Base-by-base conservation (phyloP, 2,888 invertebrate genomes). In the Imbricaverruca yamaguchii region DNA sequence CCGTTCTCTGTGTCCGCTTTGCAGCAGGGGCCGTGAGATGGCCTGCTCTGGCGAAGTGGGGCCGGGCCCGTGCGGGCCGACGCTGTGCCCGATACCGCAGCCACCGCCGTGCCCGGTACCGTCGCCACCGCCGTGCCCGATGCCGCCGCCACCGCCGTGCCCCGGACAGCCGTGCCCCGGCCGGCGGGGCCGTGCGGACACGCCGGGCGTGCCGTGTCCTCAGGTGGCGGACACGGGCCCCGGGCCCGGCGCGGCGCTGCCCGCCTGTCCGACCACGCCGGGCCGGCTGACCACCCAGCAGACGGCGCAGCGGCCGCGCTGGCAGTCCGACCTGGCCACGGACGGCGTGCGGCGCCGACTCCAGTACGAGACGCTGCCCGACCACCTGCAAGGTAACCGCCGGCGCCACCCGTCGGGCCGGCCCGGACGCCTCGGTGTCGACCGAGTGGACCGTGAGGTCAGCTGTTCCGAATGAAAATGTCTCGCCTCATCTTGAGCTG, bases 131-230 rank as follows among this genome's bases (percentile, higher is more conserved):
- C 39, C 11, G 59, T 69, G 69, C 18, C 15, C 39, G 18, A 7
- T 39, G 6, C 39, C 69, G 6, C 69, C 69, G 4, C 69, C 18
- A 7, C 15, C 2, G 18, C 69, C 13, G 15, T 69, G 69, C 15
- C 69, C 69, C 0, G 39, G 39, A n/a, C 39, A 39, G 39, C 39
- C 39, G 39, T 39, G 39, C 39, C 39, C 39, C 39, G 39, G 39
- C 74, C 21, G 74, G 53, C 21, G 13, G 7, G 13, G 7, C 21
- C 55, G 74, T 55, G 53, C 74, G 21, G 74, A 55, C 18, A 55
- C 74, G 53, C 74, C 74, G 74, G 74, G 55, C 53, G 74, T 74
- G 74, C 74, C 74, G 74, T 74, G 74, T 74, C 74, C 74, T 21
- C 53, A 53, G 11, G 74, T 74, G 53, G 21, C 55, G 21, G 74